These are phyloP conservation scores for Mastomys coucha DNA, from an alignment of 2,113 vertebrate genomes.

Conservation along the genomic window DNA sequence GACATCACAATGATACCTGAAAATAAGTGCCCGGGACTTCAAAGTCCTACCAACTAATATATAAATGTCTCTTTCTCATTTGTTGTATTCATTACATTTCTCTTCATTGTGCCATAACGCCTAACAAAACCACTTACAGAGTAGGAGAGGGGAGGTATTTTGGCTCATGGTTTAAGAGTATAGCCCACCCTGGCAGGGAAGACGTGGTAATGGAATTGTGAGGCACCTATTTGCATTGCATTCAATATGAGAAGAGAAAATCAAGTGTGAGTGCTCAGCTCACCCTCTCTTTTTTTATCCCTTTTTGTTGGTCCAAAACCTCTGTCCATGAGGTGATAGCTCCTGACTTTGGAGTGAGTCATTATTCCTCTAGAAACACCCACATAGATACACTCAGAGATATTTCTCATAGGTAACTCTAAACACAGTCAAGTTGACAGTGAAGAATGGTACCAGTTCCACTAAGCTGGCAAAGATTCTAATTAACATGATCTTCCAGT, in stretches of 20 bases:
- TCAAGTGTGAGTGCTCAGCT: neutral
- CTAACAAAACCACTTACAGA: neutral
- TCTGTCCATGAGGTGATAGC: neutral
- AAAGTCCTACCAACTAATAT: neutral
- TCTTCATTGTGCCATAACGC: neutral
- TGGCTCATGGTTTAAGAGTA: neutral
- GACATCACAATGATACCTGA: conserved; percentile 12
- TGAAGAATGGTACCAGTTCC: neutral
- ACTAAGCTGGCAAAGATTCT: neutral
- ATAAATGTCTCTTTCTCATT: conserved; percentile 24
- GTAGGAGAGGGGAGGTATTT: neutral
- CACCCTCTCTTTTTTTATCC: neutral
- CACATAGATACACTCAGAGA: neutral
- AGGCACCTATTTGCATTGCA: neutral
- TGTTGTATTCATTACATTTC: neutral
- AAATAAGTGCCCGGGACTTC: conserved; percentile 36
- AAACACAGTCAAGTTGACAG: neutral
- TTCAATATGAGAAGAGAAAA: neutral
- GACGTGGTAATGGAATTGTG: no score
- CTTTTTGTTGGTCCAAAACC: neutral
- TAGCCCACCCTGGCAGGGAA: neutral
- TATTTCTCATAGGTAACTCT: neutral
- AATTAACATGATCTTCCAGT: conserved; percentile 10
- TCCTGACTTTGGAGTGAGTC: neutral
- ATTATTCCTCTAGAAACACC: neutral